Percentiles rank a stretch among this genome's conserved stretches.
Evolutionary conservation across 2,797 vertebrate species (phyloP).

Genomic region (Danio jaintianensis): DNA sequence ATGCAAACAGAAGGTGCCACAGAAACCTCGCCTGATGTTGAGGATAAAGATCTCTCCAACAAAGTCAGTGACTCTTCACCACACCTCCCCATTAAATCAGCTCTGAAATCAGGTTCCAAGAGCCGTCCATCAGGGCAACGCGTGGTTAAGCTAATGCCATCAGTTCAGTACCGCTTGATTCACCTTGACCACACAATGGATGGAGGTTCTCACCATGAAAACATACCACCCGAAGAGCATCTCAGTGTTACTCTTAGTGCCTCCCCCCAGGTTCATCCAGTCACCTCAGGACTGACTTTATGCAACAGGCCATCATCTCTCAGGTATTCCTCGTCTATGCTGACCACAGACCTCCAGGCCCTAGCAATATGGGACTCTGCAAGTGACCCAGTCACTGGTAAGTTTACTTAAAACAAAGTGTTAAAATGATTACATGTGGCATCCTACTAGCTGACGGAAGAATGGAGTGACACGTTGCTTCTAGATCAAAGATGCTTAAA

Average conservation of each 20-base stretch:
- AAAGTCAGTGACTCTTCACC: conserved; percentile 65
- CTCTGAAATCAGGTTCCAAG: conserved; percentile 79
- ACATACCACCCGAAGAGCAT: conserved; percentile 66
- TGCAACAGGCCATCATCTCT: conserved; percentile 72
- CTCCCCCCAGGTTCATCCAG: conserved; percentile 69
- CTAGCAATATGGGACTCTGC: conserved; percentile 73
- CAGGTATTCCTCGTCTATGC: conserved; percentile 73
- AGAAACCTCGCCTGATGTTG: conserved; percentile 66
- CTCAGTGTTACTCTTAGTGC: conserved; percentile 67
- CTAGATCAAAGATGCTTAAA: too few relatives aligned
- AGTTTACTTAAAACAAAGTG: conserved; percentile 42
- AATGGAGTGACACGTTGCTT: too few relatives aligned
- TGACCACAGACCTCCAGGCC: conserved; percentile 68
- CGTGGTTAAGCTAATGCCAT: conserved; percentile 61
- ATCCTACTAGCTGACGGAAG: neutral
- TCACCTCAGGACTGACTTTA: conserved; percentile 72
- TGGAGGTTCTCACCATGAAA: conserved; percentile 59
- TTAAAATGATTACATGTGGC: neutral
- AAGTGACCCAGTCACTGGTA: conserved; percentile 70
- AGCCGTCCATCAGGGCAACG: conserved; percentile 63
- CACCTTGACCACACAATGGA: conserved; percentile 66
- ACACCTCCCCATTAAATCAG: conserved; percentile 78
- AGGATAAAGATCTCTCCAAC: conserved; percentile 60
- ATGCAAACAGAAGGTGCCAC: conserved; percentile 53
- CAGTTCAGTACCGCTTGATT: conserved; percentile 72